Base-by-base conservation (phyloP, 2,797 vertebrate species). In the Bradypodion pumilum region DNA sequence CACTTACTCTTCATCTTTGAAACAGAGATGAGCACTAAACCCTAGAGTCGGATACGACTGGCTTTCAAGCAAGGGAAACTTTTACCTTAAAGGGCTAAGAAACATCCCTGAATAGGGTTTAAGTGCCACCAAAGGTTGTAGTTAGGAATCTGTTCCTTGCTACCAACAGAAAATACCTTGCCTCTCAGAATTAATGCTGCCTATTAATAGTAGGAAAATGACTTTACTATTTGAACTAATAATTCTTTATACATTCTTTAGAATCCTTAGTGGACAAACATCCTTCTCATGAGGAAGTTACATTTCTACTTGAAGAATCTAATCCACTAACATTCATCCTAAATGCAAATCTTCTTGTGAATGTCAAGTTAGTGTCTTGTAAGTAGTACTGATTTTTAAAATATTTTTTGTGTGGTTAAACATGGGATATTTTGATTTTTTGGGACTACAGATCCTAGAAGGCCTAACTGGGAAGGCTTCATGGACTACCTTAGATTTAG, bases 301-400 rank as follows among this genome's bases (percentile, higher is more conserved):
- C 94, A 83, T 95, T 95, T 84, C 92, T 98, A 13, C 95, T 99
- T 87, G 95, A 98, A 82, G 96, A 94, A 65, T 95, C 95, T 15
- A 95, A 93, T 83, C 97, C 96, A 70, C 89, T 98, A 92, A 98
- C 97, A 0, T 99, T 99, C 85, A 95, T 98, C 27, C 94, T 99
- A 82, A 99, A 98, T 85, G 95, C 96, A 87, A 99, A 99, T 94
- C 95, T 99, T 59, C 95, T 99, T 37, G 95, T 98, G 89, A 98
- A 98, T 85, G 96, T 99, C 91, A 98, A 97, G 89, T 93, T 98
- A 81, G 91, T 97, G n/a, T 94, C 95, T 86, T 97, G 98, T 99
- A 96, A 97, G 98, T 97, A 90, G 59, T 37, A 60, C n/a, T 42
- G 25, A 68, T 70, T 13, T 66, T 70, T 70, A 32, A n/a, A n/a